Base-by-base conservation (phyloP, 2,888 invertebrate species). In the Pilophorus perplexus region DNA sequence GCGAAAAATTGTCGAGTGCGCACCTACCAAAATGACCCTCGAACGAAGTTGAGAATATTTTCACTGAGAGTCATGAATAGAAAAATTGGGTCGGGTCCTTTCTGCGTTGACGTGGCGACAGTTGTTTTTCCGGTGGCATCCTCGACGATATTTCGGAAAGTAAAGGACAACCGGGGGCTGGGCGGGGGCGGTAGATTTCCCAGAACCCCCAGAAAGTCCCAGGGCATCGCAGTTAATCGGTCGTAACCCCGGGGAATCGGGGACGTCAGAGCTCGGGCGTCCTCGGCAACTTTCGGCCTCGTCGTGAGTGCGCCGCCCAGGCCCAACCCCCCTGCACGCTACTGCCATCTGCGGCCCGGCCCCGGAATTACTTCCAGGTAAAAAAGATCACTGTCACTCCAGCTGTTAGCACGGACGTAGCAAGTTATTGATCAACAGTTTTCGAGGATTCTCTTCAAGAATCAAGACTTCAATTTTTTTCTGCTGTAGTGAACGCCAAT, bases 391-490 rank as follows among this genome's bases (percentile, higher is more conserved):
- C 66, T 67, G 67, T 69, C 69, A 71, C 64, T 68, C 69, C 69
- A 68, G 71, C 68, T 68, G 69, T 67, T 68, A 64, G 66, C 68
- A 14, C 66, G 71, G 70, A 40, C 64, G 52, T 66, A 62, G 66
- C 50, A 48, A 67, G 66, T 69, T 70, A 69, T 70, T 71, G 70
- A 70, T 70, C 70, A 70, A 68, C 57, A 55, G 64, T 66, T 67
- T 69, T 62, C 59, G 37, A 57, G 20, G 48, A 22, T 55, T 22
- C 46, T 46, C 18, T 28, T 20, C 22, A n/a, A 27, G 27, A 27
- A n/a, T n/a, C n/a, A n/a, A n/a, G n/a, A n/a, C n/a, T n/a, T n/a
- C n/a, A n/a, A n/a, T n/a, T n/a, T n/a, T n/a, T n/a, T n/a, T n/a
- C n/a, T n/a, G n/a, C n/a, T n/a, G n/a, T n/a, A n/a, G n/a, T n/a